Evolutionary conservation across 2,888 invertebrate genomes (phyloP), one percentile per base, ranked within the genome.

Genomic region (Bombyx huttoni): DNA sequence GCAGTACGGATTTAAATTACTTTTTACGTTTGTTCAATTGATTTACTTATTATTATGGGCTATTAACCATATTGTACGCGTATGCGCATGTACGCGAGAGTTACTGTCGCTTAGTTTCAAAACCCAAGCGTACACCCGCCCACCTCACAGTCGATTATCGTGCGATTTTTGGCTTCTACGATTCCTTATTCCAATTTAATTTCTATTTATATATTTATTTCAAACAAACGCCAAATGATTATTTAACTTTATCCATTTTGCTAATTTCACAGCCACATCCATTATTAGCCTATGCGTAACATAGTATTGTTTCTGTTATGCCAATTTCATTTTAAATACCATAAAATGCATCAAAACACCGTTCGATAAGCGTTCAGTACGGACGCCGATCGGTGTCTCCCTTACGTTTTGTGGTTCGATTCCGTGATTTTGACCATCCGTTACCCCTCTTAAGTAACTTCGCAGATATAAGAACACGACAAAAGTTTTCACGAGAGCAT

Each of bases 241-340:
- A 68, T 65, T 68, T 62, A 63, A 68, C 64, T 63, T 75, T 75
- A 71, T 73, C 77, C 73, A 78, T 75, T 87, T 87, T 85, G 89
- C 89, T 89, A 89, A 87, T 85, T 81, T 89, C 89, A 89, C 89
- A 89, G 89, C 89, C 89, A 80, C 84, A 81, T 81, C 24, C 83
- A 78, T n/a, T 85, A 87, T 88, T 89, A 89, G 89, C 89, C 89
- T 89, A 89, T 87, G 83, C 84, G 77, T 85, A 85, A 81, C 75
- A 86, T 77, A 83, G 86, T 88, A 87, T 83, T 87, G 86, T 84
- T 84, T 84, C 81, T 84, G 87, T 75, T 79, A 81, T 82, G 86
- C 86, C 88, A 86, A 87, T 86, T 83, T 65, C 69, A 61, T 65
- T 40, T 70, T 75, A 70, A 67, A 67, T 70, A 68, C 65, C 77